Conservation (phyloP, 2,797 vertebrate species). For the Falco biarmicus region DNA sequence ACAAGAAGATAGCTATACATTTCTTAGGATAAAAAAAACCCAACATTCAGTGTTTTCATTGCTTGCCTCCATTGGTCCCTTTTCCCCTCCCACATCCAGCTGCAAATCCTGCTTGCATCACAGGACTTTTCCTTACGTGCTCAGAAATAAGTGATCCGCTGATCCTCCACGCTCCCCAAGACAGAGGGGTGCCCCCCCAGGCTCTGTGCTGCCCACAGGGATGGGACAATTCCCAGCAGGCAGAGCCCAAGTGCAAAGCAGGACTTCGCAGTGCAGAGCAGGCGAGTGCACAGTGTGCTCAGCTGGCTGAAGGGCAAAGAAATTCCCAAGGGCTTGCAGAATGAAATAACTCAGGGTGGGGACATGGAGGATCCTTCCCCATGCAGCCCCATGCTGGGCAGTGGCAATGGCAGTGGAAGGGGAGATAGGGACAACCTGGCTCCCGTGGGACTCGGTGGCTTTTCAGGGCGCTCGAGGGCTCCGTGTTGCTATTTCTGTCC, state of each 20-base stretch:
- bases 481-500: not conserved
- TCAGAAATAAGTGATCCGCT: not conserved
- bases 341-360: not conserved
- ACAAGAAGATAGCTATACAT: not conserved
- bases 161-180: not conserved
- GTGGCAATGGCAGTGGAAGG: not conserved
- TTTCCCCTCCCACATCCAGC: not conserved
- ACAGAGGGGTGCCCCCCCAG: not conserved
- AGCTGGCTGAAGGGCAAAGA: too few species aligned
- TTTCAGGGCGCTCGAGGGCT: not conserved
- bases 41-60: too few species aligned
- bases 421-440: not conserved
- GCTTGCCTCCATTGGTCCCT: not conserved
- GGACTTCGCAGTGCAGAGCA: too few species aligned
- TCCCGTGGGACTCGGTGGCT: not conserved
- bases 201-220: not conserved
- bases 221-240: too few species aligned
- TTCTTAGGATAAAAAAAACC: not conserved
- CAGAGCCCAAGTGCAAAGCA: too few species aligned
- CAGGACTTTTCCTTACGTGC: not conserved
- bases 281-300: rapidly evolving
- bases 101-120: not conserved
- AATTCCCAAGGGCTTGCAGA: not conserved
- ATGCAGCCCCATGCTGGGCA: not conserved
- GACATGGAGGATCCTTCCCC: not conserved